A percentile compares a stretch with the other conserved stretches of the same genome.
Evolutionary conservation across 2,113 vertebrate species (phyloP).

Genomic region (Barnardius zonarius): DNA sequence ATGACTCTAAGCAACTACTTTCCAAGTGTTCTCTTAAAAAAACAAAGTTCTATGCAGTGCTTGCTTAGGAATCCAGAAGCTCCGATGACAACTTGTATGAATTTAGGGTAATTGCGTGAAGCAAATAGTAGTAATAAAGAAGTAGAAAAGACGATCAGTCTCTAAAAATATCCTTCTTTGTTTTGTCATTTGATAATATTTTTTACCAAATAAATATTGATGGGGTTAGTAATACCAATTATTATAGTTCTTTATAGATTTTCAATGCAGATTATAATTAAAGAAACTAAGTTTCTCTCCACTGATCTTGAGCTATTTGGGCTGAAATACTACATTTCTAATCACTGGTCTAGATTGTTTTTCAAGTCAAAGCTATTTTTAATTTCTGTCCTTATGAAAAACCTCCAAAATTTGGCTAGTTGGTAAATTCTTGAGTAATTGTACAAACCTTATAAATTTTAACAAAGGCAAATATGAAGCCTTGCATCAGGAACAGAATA

Average conservation of each 20-base stretch:
- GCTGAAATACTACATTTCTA: background rate
- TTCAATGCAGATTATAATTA: background rate
- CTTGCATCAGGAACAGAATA: background rate
- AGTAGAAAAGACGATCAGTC: background rate
- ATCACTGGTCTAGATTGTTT: background rate
- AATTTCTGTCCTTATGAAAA: background rate
- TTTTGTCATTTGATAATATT: background rate
- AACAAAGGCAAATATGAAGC: background rate
- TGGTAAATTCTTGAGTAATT: background rate
- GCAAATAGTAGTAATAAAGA: background rate
- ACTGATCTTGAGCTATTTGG: background rate
- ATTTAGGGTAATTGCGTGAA: background rate
- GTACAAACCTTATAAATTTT: background rate
- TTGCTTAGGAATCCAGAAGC: background rate
- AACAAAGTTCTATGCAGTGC: background rate
- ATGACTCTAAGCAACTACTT: background rate
- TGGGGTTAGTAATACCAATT: background rate
- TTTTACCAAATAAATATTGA: background rate
- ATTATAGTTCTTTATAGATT: background rate
- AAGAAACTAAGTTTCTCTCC: background rate
- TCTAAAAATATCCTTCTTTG: background rate
- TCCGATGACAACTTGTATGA: background rate
- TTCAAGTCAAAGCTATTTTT: background rate
- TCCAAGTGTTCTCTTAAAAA: background rate
- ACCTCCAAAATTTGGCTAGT: background rate